Base-by-base conservation (phyloP, 2,888 invertebrate genomes). In the Aleiodes leptofemur region DNA sequence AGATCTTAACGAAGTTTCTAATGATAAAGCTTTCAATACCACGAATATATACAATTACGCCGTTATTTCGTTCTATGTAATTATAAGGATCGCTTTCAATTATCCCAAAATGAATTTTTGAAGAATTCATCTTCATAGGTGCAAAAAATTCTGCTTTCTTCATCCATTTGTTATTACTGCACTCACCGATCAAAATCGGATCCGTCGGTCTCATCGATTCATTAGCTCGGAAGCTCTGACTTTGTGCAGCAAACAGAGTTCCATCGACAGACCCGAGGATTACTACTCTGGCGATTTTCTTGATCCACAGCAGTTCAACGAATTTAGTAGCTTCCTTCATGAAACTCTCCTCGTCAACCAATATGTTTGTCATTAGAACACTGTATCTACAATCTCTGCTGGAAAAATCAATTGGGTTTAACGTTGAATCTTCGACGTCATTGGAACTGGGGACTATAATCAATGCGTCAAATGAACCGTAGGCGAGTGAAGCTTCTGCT, bases 21-120 rank as follows among this genome's bases (percentile, higher is more conserved):
- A 82, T n/a, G 6, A 82, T 56, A 6, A 48, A 34, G 16, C 78
- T 79, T 71, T 82, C 82, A 13, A 83, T 53, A 7, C 83, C 83
- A 4, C 8, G 29, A 6, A 77, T 38, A 38, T 38, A 7, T 13
- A 56, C 31, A 11, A 7, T 6, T 51, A 57, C 4, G 51, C 53
- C 7, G 34, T 59, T 14, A 1, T 29, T 8, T 16, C 50, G 34
- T 4, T 31, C 29, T 13, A 76, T 74, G 1, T 11, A 13, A 14
- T 50, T 14, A 38, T 81, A 85, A 0, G 86, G 86, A 1, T 77
- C 70, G 5, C 78, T 72, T 0, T 80, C 38, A 48, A 80, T 81
- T 51, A 81, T 83, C 0, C 78, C 83, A 4, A 83, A 61, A 1
- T 76, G 77, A 0, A 86, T 50, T 4, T 51, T 16, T 31, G 79